Base-by-base conservation (phyloP, 2,888 invertebrate species). In the Ennomos erosarius region DNA sequence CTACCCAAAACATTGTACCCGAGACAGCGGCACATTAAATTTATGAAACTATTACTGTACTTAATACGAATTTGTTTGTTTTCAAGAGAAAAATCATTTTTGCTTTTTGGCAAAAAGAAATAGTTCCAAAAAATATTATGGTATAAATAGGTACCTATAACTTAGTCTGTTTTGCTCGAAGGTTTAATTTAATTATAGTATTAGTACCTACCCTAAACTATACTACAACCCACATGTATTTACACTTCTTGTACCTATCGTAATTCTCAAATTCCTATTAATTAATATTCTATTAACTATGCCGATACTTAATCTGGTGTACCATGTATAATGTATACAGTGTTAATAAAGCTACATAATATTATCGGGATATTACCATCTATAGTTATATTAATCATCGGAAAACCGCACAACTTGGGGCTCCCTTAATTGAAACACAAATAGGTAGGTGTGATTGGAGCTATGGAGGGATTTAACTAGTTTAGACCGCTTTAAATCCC, bases 371-470 rank as follows among this genome's bases (percentile, higher is more conserved):
- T 51, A 49, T 59, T 53, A 59, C 52, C 47, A 43, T 52, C 46
- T 50, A 51, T 53, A 64, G 66, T 64, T 57, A 48, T 73, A 85
- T 86, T 84, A 84, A 87, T 85, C 83, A 87, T 83, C 71, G 71
- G 78, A 69, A 69, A 80, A 84, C 87, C 85, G 76, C 84, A 76
- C 53, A 53, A 77, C 77, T 82, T 81, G 76, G 79, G 79, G 70
- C 73, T 57, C 58, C 68, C 82, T 83, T 88, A 88, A 90, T 89
- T 89, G 88, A 85, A 88, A 87, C 87, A 85, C 87, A 87, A 88
- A 88, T 87, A 86, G 81, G 74, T 82, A 81, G 85, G 84, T 87
- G 86, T 79, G 85, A 88, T 85, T 80, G 82, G 79, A 81, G 76
- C 78, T 82, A 83, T 79, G 73, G 80, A 43, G 59, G 73, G 81